These are phyloP conservation scores for Tor tambroides DNA, from an alignment of 2,113 vertebrate species.

Conservation along the genomic window DNA sequence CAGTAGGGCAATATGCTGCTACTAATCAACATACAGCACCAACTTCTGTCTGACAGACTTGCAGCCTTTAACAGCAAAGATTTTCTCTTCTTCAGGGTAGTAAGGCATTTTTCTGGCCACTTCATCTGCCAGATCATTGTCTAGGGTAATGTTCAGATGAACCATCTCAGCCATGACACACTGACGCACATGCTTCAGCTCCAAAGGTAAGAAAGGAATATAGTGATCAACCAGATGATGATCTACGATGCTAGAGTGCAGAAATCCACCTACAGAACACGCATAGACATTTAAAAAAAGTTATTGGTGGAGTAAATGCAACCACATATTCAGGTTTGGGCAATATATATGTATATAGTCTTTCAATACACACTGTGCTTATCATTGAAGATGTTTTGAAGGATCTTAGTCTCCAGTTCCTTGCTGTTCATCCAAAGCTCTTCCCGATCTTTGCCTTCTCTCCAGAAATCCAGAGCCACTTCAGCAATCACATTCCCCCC, in stretches of 20 bases:
- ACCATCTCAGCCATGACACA: background rate
- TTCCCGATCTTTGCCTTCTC: background rate
- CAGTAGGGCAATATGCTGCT: too few relatives aligned
- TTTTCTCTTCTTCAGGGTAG: background rate
- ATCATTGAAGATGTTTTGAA: background rate
- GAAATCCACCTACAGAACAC: conserved; percentile 5
- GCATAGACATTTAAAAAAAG: background rate
- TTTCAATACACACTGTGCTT: background rate
- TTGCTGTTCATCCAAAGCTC: background rate
- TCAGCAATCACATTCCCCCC: background rate
- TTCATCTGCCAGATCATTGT: background rate
- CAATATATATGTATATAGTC: too few relatives aligned
- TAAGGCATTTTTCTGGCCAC: background rate
- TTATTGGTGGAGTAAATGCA: background rate
- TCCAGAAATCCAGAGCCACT: conserved; percentile 1
- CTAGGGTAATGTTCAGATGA: background rate
- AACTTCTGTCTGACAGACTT: conserved; percentile 18
- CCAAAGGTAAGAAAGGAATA: conserved; percentile 19
- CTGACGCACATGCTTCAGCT: conserved; percentile 4
- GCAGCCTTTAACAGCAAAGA: conserved; percentile 17
- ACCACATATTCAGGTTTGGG: background rate
- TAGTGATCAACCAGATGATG: conserved; percentile 11
- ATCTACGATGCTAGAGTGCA: background rate
- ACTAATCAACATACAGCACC: background rate
- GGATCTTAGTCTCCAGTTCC: background rate